Percentiles rank a stretch among this genome's conserved stretches.
These are phyloP conservation scores for Stigmatopora argus DNA, from an alignment of 2,113 vertebrate genomes.

Conservation along the genomic window DNA sequence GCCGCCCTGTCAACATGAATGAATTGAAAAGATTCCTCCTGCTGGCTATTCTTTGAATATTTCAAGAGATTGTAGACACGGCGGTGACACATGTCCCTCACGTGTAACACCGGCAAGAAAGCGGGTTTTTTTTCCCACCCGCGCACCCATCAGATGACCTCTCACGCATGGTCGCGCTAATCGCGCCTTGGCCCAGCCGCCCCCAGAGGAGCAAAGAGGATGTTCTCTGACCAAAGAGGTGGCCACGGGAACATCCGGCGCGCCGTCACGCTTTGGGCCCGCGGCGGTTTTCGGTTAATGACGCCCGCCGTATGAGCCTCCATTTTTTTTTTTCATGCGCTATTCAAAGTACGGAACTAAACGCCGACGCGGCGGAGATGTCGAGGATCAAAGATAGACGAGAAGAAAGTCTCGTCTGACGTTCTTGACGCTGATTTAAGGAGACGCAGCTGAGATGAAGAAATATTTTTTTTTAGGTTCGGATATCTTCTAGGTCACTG, in stretches of 20 bases:
- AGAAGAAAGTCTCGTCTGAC: not conserved
- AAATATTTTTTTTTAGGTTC: too few species aligned
- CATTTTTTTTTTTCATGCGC: conserved; percentile 54
- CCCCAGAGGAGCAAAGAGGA: conserved; percentile 15
- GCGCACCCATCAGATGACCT: conserved; percentile 3
- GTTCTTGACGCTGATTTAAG: not conserved
- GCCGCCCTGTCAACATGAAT: too few species aligned
- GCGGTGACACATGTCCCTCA: conserved; percentile 28
- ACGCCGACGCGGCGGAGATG: conserved; percentile 11
- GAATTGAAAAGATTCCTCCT: conserved; percentile 1
- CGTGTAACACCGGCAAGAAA: conserved; percentile 24
- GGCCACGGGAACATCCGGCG: conserved; percentile 21
- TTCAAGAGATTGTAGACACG: not conserved
- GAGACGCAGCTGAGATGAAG: not conserved
- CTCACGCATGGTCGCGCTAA: not conserved
- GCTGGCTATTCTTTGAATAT: conserved; percentile 19
- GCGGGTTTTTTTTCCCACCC: conserved; percentile 15
- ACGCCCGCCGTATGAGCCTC: conserved; percentile 52
- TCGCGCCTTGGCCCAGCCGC: not conserved
- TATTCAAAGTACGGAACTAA: conserved; percentile 48
- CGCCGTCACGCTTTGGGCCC: conserved; percentile 45
- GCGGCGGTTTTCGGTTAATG: conserved; percentile 39
- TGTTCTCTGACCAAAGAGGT: conserved; percentile 17
- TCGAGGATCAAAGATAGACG: conserved; percentile 15
- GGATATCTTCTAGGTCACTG: too few species aligned